These are phyloP conservation scores for Cynodonichthys magdalenae DNA, from an alignment of 2,797 vertebrate genomes.

Conservation along the genomic window DNA sequence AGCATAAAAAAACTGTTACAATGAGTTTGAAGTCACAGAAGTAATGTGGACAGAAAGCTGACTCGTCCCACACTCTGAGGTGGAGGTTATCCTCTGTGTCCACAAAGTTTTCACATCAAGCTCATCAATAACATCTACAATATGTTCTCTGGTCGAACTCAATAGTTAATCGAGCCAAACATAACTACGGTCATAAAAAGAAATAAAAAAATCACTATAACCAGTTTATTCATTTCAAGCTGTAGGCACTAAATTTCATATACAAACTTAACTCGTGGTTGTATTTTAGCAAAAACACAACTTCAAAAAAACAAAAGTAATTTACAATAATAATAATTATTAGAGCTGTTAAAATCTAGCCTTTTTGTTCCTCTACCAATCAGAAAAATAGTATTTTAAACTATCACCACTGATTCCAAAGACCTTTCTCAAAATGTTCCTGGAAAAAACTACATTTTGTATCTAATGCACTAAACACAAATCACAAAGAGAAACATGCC, in stretches of 20 bases:
- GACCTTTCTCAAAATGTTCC: background rate
- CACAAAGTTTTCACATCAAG: slow-evolving; percentile 29
- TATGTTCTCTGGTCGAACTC: slow-evolving; percentile 9
- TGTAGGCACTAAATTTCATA: slow-evolving; percentile 25
- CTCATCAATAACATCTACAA: slow-evolving; percentile 22
- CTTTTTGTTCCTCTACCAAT: no score
- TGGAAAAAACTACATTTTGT: background rate
- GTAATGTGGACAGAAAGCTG: slow-evolving; percentile 28
- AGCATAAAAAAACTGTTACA: background rate
- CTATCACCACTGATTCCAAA: background rate
- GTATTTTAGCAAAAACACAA: slow-evolving; percentile 1
- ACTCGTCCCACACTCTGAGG: slow-evolving; percentile 32
- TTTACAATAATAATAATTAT: background rate
- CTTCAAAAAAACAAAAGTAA: slow-evolving; percentile 20
- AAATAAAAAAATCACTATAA: slow-evolving; percentile 5
- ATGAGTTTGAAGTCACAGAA: background rate
- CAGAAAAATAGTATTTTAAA: background rate
- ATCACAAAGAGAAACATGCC: no score
- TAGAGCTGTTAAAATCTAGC: background rate
- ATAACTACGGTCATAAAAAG: slow-evolving; percentile 11
- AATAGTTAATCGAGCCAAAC: background rate
- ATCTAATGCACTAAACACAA: background rate
- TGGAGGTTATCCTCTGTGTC: slow-evolving; percentile 44
- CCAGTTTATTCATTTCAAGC: background rate
- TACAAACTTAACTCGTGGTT: background rate